These are phyloP conservation scores for Centropus bengalensis DNA, from an alignment of 2,113 vertebrate genomes.

Conservation along the genomic window DNA sequence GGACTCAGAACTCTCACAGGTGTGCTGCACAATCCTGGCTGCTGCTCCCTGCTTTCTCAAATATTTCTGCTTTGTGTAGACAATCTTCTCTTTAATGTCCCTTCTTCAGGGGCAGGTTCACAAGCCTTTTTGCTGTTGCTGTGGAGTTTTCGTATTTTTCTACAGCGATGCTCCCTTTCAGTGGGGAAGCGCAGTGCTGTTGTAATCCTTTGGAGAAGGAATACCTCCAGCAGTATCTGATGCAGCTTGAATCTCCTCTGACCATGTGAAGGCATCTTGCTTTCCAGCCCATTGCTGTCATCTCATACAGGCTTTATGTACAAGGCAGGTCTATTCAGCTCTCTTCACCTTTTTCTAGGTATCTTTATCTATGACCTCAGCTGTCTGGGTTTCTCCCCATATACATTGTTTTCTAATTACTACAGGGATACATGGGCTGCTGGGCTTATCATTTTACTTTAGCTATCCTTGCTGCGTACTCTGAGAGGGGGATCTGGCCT, in stretches of 20 bases:
- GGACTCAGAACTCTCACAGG: not conserved
- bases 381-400: not conserved
- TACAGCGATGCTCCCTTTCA: not conserved
- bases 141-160: not conserved
- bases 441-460: not conserved
- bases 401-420: not conserved
- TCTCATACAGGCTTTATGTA: not conserved
- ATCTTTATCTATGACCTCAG: not conserved
- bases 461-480: not conserved
- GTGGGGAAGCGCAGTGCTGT: not conserved
- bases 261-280: not conserved
- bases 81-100: not conserved
- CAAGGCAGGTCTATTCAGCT: not conserved
- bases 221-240: not conserved
- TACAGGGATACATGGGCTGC: not conserved
- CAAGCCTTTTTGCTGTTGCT: not conserved
- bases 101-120: not conserved
- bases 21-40: not conserved
- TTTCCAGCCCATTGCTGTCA: not conserved
- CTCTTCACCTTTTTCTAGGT: not conserved
- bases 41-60: not conserved
- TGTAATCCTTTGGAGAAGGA: not conserved
- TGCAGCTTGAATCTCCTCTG: not conserved
- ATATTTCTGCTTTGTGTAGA: not conserved
- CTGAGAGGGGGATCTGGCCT: not conserved